Conservation (phyloP, 2,797 vertebrate genomes). For the Microctenopoma lineatum region DNA sequence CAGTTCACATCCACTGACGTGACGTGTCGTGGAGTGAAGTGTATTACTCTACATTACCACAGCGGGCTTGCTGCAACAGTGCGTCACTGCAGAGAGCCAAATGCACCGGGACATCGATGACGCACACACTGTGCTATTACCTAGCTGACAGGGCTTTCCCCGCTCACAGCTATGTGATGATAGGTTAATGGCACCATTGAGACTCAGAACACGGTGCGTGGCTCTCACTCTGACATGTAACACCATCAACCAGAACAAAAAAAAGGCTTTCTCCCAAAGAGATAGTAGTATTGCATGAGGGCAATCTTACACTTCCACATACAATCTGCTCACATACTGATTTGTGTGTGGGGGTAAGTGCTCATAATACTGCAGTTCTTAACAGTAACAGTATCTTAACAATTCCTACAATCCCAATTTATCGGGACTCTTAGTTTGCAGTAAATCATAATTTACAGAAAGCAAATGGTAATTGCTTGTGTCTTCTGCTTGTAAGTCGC, state of each 20-base stretch:
- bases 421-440: too few relatives aligned
- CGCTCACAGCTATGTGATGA: conserved; percentile 49
- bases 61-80: conserved; percentile 31
- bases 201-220: conserved; percentile 1
- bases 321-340: not conserved
- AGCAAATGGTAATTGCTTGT: too few relatives aligned
- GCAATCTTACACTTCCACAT: not conserved
- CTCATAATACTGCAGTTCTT: conserved; percentile 18
- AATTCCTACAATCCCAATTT: too few relatives aligned
- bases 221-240: not conserved
- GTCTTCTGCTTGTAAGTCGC: too few relatives aligned
- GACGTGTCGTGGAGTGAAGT: conserved; percentile 14
- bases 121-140: conserved; percentile 55
- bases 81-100: conserved; percentile 60
- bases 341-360: not conserved
- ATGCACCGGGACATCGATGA: conserved; percentile 57
- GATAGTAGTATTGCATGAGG: not conserved
- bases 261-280: not conserved
- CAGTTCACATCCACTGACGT: conserved; percentile 2
- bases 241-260: not conserved
- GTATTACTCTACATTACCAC: conserved; percentile 27
- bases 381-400: too few relatives aligned
- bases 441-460: too few relatives aligned
- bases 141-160: conserved; percentile 65
- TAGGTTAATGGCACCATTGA: conserved; percentile 44